Base-by-base conservation (phyloP, 2,888 invertebrate genomes). In the Lamellibrachia satsuma region DNA sequence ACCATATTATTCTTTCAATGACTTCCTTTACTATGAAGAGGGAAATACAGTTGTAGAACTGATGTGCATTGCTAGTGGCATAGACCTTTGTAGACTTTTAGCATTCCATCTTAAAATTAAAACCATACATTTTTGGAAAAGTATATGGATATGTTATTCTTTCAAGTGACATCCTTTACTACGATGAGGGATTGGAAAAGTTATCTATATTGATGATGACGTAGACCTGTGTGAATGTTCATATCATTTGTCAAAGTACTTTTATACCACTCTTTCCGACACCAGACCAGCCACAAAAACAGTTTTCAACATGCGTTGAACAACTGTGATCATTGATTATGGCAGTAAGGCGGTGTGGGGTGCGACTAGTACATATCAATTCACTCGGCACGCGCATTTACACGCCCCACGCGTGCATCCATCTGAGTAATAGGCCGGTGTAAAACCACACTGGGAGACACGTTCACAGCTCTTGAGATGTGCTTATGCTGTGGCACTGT, bases 271-370 rank as follows among this genome's bases (percentile, higher is more conserved):
- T 75, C 11, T 75, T 75, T 75, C 75, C 75, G 75, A 75, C 75
- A 75, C 22, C 22, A n/a, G 3, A 75, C 75, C 22, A 6, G 75
- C n/a, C 22, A 55, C 22, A 75, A 75, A 75, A 75, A 75, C 75
- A 75, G 75, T 75, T 75, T 75, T 75, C 15, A 22, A n/a, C n/a
- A 75, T 75, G 75, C 75, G 75, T 75, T 75, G 75, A 75, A 75
- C 75, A 75, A 75, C 75, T 75, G 75, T n/a, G 75, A 75, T 75
- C 75, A 75, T 75, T 75, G 75, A 75, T 75, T 75, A 75, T 75
- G 75, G 22, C 22, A 1, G 75, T 22, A n/a, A 22, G 6, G 22
- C 75, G 15, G 75, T 75, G 75, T 75, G n/a, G 75, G 75, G 75
- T 75, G 7, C 15, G 22, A 4, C 75, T 75, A n/a, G 22, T 22